Evolutionary conservation across 2,113 vertebrate species (phyloP), one percentile per base, ranked within the genome.

Genomic region (Peromyscus maniculatus): DNA sequence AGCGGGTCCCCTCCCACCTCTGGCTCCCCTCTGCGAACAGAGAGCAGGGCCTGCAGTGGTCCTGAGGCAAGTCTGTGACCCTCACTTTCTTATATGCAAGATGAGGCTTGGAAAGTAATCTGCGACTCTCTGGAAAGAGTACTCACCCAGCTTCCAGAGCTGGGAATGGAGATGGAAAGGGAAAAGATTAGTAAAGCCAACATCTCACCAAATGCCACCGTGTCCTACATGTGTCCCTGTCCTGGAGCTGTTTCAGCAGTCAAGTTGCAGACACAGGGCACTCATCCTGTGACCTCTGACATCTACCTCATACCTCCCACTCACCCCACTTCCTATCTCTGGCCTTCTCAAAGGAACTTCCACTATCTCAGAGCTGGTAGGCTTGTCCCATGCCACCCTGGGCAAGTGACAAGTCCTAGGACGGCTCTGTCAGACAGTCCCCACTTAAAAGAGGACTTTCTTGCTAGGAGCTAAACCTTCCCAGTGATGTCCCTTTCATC

Each of bases 41-140:
- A 1, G 10, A 71, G n/a, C 26, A 46, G 26, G 49, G 16, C 72
- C 43, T 49, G 3, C 69, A 17, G 36, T 4, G 21, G 0, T 2
- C 71, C 92, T 19, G 2, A 3, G 5, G 28, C 84, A 46, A 87
- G 49, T 66, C 92, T 83, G 3, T 1, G 36, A 36, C 52, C 87
- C 96, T 24, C 3, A 36, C 84, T 72, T 89, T 89, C 87, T 96
- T 52, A 39, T 39, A 83, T 95, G 24, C 49, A 69, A 91, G 93
- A 86, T 67, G 89, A 94, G 69, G 46, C 36, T 88, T 87, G 67
- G 64, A 78, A 88, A 79, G 39, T 33, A 28, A 69, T 74, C 71
- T 67, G 57, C 24, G 28, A 46, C 59, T 64, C 82, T 33, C 10
- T 67, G 64, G 26, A 39, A 75, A 3, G 11, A 5, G 24, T 15